Conservation (phyloP, 2,888 invertebrate genomes). For the Ichneumoninae sp. region DNA sequence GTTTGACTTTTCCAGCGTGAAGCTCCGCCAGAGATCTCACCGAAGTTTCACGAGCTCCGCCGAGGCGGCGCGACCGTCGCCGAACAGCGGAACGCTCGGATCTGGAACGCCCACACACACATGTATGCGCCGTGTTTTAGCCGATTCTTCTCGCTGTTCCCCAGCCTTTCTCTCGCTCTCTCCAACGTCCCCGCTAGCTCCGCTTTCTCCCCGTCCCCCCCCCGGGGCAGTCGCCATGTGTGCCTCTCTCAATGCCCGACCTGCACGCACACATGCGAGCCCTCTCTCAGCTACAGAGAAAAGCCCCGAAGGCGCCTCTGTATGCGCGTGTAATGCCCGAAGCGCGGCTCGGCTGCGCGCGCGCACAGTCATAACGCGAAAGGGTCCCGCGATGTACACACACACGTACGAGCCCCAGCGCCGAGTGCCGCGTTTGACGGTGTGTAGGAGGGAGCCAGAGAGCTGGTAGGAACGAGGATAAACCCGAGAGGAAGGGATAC, state of each 20-base stretch:
- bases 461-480: not conserved
- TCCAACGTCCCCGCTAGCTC: not conserved
- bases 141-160: not conserved
- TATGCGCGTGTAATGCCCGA: not conserved
- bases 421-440: not conserved
- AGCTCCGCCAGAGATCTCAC: conserved; percentile 3
- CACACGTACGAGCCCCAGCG: not conserved
- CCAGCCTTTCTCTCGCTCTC: conserved; percentile 4
- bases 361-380: not conserved
- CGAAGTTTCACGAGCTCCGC: conserved; percentile 15
- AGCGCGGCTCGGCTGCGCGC: not conserved
- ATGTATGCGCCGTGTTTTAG: conserved; percentile 23
- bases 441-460: not conserved
- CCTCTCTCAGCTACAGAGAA: not conserved
- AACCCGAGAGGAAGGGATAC: conserved; percentile 1
- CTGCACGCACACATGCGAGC: not conserved
- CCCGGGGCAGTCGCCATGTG: not conserved
- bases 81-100: conserved; percentile 13
- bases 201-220: not conserved
- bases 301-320: not conserved
- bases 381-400: not conserved
- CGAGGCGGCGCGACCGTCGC: not conserved
- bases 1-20: conserved; percentile 36
- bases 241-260: not conserved
- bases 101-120: not conserved